These are phyloP conservation scores for Camelus dromedarius DNA, from an alignment of 2,113 vertebrate genomes.

Conservation along the genomic window DNA sequence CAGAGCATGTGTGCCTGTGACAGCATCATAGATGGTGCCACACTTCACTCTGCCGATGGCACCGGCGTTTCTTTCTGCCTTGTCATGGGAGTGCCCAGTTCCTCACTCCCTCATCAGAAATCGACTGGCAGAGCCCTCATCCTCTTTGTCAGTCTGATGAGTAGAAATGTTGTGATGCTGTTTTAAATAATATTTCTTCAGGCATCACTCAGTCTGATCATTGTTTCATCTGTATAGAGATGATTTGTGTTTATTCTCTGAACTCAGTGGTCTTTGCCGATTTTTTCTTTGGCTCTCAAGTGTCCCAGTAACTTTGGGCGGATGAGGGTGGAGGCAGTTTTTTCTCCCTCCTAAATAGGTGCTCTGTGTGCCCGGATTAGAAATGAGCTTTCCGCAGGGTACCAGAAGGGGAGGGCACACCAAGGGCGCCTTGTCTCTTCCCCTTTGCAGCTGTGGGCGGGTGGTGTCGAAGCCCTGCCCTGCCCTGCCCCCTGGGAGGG, in stretches of 20 bases:
- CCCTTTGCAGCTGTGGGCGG: accelerated
- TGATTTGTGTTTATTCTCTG: neutral
- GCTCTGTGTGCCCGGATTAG: neutral
- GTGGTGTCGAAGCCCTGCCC: neutral
- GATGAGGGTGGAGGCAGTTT: neutral
- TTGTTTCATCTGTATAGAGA: neutral
- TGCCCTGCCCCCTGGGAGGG: accelerated
- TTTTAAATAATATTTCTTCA: neutral
- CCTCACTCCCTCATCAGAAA: neutral
- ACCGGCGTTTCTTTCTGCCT: neutral
- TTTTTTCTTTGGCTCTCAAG: neutral
- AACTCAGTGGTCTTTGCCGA: neutral
- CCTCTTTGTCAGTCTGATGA: neutral
- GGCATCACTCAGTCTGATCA: neutral
- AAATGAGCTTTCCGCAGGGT: neutral
- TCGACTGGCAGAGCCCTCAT: neutral
- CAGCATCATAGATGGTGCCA: accelerated
- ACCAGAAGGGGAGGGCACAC: accelerated
- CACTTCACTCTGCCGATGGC: neutral
- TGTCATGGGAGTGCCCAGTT: neutral
- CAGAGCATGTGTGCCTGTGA: accelerated
- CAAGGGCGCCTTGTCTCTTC: neutral
- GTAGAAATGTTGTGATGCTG: neutral
- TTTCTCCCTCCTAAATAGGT: too few species aligned
- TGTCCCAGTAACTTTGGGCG: neutral